These are phyloP conservation scores for Calephelis perditalis DNA, from an alignment of 2,888 invertebrate genomes.

Conservation along the genomic window DNA sequence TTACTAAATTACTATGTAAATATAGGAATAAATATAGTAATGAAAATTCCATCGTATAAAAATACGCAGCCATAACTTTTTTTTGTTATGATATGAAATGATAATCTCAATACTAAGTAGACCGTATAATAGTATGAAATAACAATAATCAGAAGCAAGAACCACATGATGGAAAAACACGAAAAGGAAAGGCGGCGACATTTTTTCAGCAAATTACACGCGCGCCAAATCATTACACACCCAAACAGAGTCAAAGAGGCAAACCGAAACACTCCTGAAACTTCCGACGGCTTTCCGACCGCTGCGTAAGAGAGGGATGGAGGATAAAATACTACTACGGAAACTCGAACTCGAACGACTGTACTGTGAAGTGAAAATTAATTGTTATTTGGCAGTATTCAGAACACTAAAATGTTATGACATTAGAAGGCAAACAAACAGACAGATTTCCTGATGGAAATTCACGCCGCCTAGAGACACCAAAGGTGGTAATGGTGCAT, in stretches of 20 bases:
- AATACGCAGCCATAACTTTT: background rate
- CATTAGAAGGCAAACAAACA: too few species aligned
- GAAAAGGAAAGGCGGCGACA: slow-evolving; percentile 48
- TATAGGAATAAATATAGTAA: too few species aligned
- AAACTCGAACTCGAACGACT: slow-evolving; percentile 37
- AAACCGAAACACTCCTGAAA: slow-evolving; percentile 72
- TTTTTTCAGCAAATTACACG: slow-evolving; percentile 72
- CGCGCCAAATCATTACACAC: slow-evolving; percentile 73
- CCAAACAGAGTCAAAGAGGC: slow-evolving; percentile 76
- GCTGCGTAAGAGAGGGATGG: slow-evolving; percentile 48
- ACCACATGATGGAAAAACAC: slow-evolving; percentile 45
- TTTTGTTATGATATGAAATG: slow-evolving; percentile 2
- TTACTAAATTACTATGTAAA: too few species aligned
- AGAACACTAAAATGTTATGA: too few species aligned
- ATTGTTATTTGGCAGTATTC: too few species aligned
- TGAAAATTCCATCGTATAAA: too few species aligned
- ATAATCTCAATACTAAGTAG: slow-evolving; percentile 10
- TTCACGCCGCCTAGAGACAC: too few species aligned
- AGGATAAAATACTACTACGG: slow-evolving; percentile 41
- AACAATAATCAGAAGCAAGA: slow-evolving; percentile 51
- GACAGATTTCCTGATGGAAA: too few species aligned
- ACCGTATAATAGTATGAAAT: slow-evolving; percentile 35
- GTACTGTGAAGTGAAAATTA: too few species aligned
- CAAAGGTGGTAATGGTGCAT: too few species aligned
- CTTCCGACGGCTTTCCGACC: slow-evolving; percentile 65